phyloP scores from a whole-genome alignment of 2,113 vertebrate species.

The Pteruthius melanotis region DNA sequence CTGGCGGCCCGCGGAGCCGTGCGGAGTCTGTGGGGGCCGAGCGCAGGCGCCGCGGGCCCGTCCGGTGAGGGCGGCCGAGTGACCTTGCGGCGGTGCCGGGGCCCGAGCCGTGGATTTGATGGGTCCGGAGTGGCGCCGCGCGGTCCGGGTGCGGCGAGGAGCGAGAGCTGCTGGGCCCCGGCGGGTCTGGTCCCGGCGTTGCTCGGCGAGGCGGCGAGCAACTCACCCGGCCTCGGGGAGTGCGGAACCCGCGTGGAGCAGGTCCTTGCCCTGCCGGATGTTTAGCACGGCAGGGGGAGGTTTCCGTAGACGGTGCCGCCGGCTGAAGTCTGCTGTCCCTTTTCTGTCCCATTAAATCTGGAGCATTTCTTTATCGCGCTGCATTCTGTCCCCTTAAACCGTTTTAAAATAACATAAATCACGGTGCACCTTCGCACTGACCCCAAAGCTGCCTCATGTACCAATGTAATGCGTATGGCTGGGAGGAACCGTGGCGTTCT shows the following conservation, averaged over 20 bases:
- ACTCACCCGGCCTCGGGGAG: too few relatives aligned
- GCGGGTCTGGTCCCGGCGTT: fast-evolving
- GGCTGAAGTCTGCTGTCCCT: neutral
- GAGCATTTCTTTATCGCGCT: fast-evolving
- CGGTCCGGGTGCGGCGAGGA: too few relatives aligned
- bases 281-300: fast-evolving
- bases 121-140: too few relatives aligned
- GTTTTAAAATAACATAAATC: neutral
- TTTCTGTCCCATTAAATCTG: fast-evolving
- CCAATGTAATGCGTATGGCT: fast-evolving
- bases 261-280: fast-evolving
- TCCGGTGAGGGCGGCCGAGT: too few relatives aligned
- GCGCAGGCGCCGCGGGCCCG: too few relatives aligned
- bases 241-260: fast-evolving
- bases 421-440: fast-evolving
- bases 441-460: fast-evolving
- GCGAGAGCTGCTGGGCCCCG: too few relatives aligned
- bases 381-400: fast-evolving
- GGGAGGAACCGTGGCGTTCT: neutral
- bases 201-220: neutral
- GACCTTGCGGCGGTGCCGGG: too few relatives aligned
- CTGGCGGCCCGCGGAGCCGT: too few relatives aligned
- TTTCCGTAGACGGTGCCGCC: neutral
- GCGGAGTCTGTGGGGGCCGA: too few relatives aligned
- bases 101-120: too few relatives aligned